Conservation (phyloP, 23 tunicate species). For the Ascidia mentula region DNA sequence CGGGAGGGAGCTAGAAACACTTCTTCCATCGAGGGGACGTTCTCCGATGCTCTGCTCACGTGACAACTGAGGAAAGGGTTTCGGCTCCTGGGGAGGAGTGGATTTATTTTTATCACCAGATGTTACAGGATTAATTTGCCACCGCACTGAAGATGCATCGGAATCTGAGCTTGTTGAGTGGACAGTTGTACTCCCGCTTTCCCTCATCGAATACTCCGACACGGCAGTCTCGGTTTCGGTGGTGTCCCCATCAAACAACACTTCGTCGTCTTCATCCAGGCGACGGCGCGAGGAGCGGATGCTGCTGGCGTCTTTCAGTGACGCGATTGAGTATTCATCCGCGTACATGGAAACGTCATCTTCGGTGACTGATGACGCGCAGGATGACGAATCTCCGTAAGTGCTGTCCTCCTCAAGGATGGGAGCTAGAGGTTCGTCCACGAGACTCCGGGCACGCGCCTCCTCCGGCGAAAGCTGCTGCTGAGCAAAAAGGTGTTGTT, state of each 20-base stretch:
- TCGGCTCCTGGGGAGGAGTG: background rate
- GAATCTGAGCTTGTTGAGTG: conserved; percentile 27
- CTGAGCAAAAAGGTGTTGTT: background rate
- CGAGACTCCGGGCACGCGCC: conserved; percentile 56
- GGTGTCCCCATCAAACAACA: conserved; percentile 14
- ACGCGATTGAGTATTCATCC: conserved; percentile 10
- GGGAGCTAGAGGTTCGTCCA: conserved; percentile 92
- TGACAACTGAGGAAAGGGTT: background rate
- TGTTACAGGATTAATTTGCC: conserved; percentile 38
- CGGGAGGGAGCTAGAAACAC: background rate
- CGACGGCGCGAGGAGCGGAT: background rate
- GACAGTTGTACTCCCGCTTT: conserved; percentile 23
- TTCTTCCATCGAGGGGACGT: background rate
- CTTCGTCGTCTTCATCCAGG: background rate
- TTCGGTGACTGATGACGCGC: conserved; percentile 40
- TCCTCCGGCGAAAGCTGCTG: conserved; percentile 26
- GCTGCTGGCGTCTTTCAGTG: background rate
- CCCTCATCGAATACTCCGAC: background rate
- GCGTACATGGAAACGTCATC: conserved; percentile 38
- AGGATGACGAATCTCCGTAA: conserved; percentile 58
- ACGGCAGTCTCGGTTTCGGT: conserved; percentile 36
- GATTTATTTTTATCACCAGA: background rate
- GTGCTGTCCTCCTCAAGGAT: conserved; percentile 87
- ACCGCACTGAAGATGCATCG: conserved; percentile 27
- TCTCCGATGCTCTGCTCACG: background rate